phyloP scores from a whole-genome alignment of 2,113 vertebrate species.

The Cricetomys ansorgei region DNA sequence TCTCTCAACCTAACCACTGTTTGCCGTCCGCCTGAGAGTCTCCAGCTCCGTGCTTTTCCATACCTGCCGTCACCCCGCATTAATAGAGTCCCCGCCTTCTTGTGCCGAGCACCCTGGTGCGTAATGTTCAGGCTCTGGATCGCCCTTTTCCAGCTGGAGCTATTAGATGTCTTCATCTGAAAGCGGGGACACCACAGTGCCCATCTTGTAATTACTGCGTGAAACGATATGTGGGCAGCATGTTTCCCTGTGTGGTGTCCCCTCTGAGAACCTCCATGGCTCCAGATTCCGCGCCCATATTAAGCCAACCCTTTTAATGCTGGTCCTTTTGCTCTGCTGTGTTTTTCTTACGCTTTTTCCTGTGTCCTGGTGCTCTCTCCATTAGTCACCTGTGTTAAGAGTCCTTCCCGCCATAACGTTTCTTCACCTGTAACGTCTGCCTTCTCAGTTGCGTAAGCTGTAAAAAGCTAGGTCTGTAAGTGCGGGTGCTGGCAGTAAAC shows the following conservation, averaged over 20 bases:
- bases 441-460: background rate
- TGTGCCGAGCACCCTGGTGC: background rate
- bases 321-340: background rate
- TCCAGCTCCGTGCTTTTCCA: background rate
- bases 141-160: background rate
- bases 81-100: background rate
- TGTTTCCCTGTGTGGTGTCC: background rate
- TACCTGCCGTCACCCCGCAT: background rate
- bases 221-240: background rate
- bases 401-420: background rate
- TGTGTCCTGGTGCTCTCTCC: background rate
- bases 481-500: too few relatives aligned
- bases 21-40: background rate
- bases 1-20: background rate
- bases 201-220: background rate
- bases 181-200: background rate
- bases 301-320: background rate
- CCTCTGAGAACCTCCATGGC: constrained; percentile 11
- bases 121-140: background rate
- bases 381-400: background rate
- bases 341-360: background rate
- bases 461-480: too few relatives aligned
- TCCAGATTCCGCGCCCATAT: background rate
- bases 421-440: background rate
- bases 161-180: background rate